Percentiles rank a stretch among this genome's conserved stretches.
Conservation (phyloP, 2,888 invertebrate genomes). For the Conchocele bisecta region DNA sequence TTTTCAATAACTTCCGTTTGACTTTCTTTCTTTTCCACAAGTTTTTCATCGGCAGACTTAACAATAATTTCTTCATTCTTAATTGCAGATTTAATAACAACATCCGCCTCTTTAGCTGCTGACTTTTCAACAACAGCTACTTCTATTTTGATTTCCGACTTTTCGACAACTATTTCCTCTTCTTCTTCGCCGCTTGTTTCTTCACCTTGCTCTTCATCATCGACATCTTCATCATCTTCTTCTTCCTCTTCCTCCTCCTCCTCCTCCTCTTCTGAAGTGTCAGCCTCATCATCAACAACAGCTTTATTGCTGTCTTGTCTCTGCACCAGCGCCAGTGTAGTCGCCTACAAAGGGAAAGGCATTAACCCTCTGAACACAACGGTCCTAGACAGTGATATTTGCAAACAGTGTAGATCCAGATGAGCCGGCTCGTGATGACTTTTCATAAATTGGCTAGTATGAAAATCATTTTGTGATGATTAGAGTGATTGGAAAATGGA, state of each 20-base stretch:
- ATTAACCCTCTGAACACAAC: too few relatives aligned
- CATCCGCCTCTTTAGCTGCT: too few relatives aligned
- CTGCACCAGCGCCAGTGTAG: conserved; percentile 67
- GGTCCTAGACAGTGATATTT: too few relatives aligned
- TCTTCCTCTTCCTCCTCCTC: conserved; percentile 8
- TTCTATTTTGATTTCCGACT: not conserved
- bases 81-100: too few relatives aligned
- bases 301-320: conserved; percentile 14
- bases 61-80: conserved; percentile 6
- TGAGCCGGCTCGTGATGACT: too few relatives aligned
- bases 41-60: conserved; percentile 5
- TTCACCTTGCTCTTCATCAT: conserved; percentile 11
- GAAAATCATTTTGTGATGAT: too few relatives aligned
- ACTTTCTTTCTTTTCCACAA: not conserved
- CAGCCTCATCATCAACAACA: conserved; percentile 22
- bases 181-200: conserved; percentile 4
- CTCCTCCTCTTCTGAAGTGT: not conserved
- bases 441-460: too few relatives aligned
- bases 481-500: too few relatives aligned
- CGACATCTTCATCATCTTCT: conserved; percentile 9
- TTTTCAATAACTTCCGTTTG: not conserved
- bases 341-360: conserved; percentile 68
- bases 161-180: conserved; percentile 3
- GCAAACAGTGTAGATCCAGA: too few relatives aligned
- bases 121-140: not conserved